Evolutionary conservation across 2,888 invertebrate genomes (phyloP).

Genomic region (Dermolepida albohirtum): DNA sequence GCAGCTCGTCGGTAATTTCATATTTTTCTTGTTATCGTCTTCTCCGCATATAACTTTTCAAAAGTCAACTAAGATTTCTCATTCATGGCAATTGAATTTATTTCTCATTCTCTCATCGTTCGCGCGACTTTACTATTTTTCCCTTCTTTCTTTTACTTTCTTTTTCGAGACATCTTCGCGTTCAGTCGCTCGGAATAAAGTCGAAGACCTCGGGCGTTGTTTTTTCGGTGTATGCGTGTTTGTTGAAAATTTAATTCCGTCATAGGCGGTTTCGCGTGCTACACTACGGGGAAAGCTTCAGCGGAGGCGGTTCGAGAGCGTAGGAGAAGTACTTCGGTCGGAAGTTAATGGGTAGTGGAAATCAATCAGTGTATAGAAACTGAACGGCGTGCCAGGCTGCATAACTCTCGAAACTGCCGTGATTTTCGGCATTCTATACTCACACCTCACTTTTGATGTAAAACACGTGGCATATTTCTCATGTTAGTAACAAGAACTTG

Average conservation of each 20-base stretch:
- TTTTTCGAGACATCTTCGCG: neutral
- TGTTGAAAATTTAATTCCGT: slow-evolving; percentile 12
- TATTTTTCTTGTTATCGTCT: slow-evolving; percentile 2
- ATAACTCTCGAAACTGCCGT: too few species aligned
- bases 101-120: slow-evolving; percentile 11
- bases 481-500: too few species aligned
- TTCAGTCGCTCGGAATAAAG: slow-evolving; percentile 5
- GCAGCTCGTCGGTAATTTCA: slow-evolving; percentile 10
- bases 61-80: slow-evolving; percentile 18
- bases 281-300: slow-evolving; percentile 6
- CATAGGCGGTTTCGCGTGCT: slow-evolving; percentile 8
- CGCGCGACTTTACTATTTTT: neutral
- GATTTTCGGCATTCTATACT: too few species aligned
- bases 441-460: too few species aligned
- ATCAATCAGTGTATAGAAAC: slow-evolving; percentile 7
- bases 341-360: slow-evolving; percentile 11
- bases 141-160: neutral
- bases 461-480: too few species aligned
- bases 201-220: slow-evolving; percentile 1
- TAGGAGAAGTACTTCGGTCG: slow-evolving; percentile 7
- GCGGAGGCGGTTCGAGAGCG: neutral
- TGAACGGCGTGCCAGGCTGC: neutral
- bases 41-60: slow-evolving; percentile 11
- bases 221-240: slow-evolving; percentile 3
- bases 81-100: slow-evolving; percentile 25